A percentile compares a stretch with the other conserved stretches of the same genome.
Evolutionary conservation across 2,888 invertebrate species (phyloP).

Genomic region (Phlogophora meticulosa): DNA sequence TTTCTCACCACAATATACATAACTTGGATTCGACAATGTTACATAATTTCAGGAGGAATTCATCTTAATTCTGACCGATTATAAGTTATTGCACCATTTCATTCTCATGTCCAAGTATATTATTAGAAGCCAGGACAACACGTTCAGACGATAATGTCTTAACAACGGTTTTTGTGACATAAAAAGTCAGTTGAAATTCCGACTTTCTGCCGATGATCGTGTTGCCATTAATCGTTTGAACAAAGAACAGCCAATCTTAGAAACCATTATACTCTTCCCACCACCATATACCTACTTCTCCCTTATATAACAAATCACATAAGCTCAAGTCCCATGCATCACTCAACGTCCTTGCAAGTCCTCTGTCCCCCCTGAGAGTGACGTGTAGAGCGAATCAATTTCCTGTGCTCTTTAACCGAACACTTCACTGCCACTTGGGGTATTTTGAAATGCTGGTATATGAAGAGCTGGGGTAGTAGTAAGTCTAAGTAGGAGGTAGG

Average conservation of each 20-base stretch:
- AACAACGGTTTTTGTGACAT: no score
- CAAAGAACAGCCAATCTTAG: not conserved
- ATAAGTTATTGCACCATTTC: no score
- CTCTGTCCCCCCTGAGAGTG: conserved; percentile 61
- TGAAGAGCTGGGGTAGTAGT: conserved; percentile 8
- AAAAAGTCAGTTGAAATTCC: not conserved
- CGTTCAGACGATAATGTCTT: no score
- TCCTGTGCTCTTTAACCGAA: conserved; percentile 51
- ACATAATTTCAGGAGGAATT: no score
- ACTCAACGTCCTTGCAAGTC: conserved; percentile 52
- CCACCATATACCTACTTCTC: not conserved
- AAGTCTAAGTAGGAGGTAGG: not conserved
- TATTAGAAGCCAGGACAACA: no score
- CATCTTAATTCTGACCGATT: no score
- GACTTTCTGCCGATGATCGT: not conserved
- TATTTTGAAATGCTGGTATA: conserved; percentile 32
- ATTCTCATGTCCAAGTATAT: no score
- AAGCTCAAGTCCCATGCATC: conserved; percentile 27
- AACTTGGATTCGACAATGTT: no score
- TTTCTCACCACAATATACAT: no score
- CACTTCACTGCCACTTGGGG: conserved; percentile 49
- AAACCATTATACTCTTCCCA: not conserved
- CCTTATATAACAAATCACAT: conserved; percentile 32
- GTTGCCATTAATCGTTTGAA: not conserved
- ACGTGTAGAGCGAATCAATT: conserved; percentile 65